Conservation (phyloP, 2,888 invertebrate genomes). For the Nematopogon swammerdamellus region DNA sequence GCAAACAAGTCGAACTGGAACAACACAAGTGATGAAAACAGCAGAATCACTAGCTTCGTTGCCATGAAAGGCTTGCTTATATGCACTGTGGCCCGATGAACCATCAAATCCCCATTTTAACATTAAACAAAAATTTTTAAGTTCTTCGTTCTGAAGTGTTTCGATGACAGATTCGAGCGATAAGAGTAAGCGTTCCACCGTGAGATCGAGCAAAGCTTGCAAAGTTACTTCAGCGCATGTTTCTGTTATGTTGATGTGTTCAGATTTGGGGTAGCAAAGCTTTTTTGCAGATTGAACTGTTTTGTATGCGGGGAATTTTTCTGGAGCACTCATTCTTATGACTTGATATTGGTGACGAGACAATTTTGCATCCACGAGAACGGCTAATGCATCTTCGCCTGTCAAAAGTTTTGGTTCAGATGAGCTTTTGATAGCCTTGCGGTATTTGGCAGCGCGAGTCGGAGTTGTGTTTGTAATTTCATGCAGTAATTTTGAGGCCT, state of each 20-base stretch:
- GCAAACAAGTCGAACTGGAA: constrained; percentile 16
- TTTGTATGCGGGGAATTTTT: constrained; percentile 16
- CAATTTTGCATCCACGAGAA: constrained; percentile 15
- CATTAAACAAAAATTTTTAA: constrained; percentile 5
- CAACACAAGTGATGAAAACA: constrained; percentile 17
- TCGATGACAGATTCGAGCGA: constrained; percentile 9
- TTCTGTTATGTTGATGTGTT: constrained; percentile 12
- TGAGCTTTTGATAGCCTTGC: constrained; percentile 6
- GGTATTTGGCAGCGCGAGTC: constrained; percentile 8
- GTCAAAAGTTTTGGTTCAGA: constrained; percentile 7
- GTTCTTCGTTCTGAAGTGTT: constrained; percentile 7
- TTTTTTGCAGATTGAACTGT: constrained; percentile 15
- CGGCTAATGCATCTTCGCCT: constrained; percentile 15
- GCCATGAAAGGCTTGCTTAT: constrained; percentile 15
- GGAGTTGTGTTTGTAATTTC: constrained; percentile 10
- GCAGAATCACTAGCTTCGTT: constrained; percentile 14
- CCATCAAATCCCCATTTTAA: constrained; percentile 10
- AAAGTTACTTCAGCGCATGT: constrained; percentile 12
- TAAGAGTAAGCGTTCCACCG: constrained; percentile 10
- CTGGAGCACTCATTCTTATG: constrained; percentile 15
- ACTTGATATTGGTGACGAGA: constrained; percentile 16
- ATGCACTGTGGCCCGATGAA: constrained; percentile 14
- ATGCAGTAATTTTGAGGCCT: constrained; percentile 11
- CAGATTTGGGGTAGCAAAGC: constrained; percentile 12
- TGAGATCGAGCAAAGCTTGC: constrained; percentile 14